These are phyloP conservation scores for Alaudala cheleensis DNA, from an alignment of 2,113 vertebrate genomes.

Conservation along the genomic window DNA sequence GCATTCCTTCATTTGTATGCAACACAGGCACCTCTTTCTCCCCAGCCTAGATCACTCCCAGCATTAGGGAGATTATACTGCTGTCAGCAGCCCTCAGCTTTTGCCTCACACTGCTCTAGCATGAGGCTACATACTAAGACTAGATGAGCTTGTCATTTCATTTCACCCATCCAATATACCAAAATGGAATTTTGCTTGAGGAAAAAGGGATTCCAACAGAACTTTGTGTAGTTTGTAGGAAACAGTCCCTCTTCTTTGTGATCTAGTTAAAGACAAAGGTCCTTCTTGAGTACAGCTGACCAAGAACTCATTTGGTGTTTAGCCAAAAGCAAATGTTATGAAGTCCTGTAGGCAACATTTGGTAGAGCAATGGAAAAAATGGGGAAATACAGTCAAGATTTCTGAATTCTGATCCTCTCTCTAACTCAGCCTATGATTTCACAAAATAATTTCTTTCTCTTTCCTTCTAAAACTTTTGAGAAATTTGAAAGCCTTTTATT, in stretches of 20 bases:
- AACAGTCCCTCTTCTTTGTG: neutral
- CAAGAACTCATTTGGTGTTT: neutral
- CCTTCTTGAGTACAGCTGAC: neutral
- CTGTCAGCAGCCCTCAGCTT: neutral
- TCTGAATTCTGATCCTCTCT: neutral
- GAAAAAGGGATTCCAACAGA: neutral
- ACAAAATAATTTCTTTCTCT: neutral
- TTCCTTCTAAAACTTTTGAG: neutral
- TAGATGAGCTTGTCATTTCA: neutral
- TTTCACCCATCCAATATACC: neutral
- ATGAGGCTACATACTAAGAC: neutral
- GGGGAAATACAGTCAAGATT: neutral
- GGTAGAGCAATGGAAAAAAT: neutral
- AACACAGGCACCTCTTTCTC: neutral
- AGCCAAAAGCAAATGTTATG: neutral
- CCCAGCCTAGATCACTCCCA: conserved; percentile 27
- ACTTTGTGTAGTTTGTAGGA: neutral
- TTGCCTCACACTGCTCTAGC: neutral
- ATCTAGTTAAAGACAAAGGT: neutral
- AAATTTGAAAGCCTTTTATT: neutral
- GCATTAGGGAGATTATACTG: conserved; percentile 14
- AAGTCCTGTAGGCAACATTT: neutral
- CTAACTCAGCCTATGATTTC: neutral
- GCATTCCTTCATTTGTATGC: conserved; percentile 4
- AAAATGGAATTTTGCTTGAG: neutral